Evolutionary conservation across 2,888 invertebrate species (phyloP), one percentile per base, ranked within the genome.

Genomic region (Hyalella azteca): DNA sequence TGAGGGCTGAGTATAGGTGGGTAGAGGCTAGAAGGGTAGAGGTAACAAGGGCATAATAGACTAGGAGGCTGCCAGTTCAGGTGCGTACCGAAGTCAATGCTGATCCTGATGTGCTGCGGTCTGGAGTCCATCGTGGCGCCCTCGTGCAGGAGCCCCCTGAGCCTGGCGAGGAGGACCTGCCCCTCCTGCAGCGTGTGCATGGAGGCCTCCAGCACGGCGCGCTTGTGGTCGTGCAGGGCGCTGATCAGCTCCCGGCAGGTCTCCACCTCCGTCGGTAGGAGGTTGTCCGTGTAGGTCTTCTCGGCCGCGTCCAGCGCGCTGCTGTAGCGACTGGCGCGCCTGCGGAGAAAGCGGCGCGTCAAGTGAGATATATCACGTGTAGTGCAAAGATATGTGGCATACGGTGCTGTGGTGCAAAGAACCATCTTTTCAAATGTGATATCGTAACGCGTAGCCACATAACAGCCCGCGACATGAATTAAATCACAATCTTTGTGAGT

Each of bases 121-220:
- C 84, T 49, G 9, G 84, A 84, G 75, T 84, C 84, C 49, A 84
- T 76, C 4, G 81, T 81, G 26, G 81, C 84, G 29, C 82, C 82
- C 76, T 82, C 81, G 13, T 81, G 45, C 41, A 83, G 54, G 59
- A 82, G 66, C 7, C 81, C 78, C 73, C 80, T 81, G 29, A 84
- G 79, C 50, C 80, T 49, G 22, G 76, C 81, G 73, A 84, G 78
- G 19, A 84, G 82, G 32, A 77, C 79, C 77, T 94, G 93, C 76
- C 95, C 95, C 85, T 93, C 91, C 87, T 94, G 93, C 76, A 95
- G 89, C 2, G 95, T 93, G n/a, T 91, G 90, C 91, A 94, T 93
- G 2, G 95, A 91, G 7, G 92, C 90, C 85, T 94, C 94, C 80
- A 95, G 89, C 88, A 95, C 92, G 77, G 91, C 90, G 86, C 92